Evolutionary conservation across 2,113 vertebrate genomes (phyloP).

Genomic region (Indri indri): DNA sequence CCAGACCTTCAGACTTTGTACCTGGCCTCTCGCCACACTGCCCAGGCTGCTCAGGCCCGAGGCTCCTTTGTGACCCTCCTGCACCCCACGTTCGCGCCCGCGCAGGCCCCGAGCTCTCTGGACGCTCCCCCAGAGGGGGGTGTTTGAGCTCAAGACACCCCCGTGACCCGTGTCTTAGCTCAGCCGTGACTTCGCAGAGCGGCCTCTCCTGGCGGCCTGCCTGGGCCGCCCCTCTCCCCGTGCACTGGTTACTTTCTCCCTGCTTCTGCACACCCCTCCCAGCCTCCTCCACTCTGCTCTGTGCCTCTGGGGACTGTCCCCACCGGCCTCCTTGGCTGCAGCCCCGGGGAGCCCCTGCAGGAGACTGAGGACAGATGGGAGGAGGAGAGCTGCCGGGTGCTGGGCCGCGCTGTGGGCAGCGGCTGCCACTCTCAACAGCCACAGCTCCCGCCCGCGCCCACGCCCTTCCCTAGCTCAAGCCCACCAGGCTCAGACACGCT

Average conservation of each 20-base stretch:
- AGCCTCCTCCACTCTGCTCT: not conserved
- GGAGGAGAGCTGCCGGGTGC: not conserved
- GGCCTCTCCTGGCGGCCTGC: not conserved
- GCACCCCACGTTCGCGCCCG: fast-evolving
- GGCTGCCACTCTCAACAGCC: not conserved
- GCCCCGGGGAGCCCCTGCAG: fast-evolving
- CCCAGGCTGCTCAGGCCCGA: not conserved
- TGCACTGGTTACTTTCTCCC: not conserved
- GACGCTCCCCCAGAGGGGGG: too few species aligned
- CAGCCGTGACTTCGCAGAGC: not conserved
- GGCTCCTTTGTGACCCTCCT: not conserved
- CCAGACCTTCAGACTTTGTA: not conserved
- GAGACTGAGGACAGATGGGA: not conserved
- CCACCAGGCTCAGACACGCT: not conserved
- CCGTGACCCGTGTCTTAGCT: not conserved
- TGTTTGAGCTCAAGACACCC: too few species aligned
- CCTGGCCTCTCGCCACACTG: fast-evolving
- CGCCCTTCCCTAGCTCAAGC: not conserved
- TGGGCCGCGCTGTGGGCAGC: not conserved
- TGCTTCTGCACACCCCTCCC: not conserved
- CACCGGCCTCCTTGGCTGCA: not conserved
- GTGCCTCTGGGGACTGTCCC: not conserved
- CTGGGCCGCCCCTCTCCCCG: fast-evolving
- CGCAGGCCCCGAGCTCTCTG: not conserved
- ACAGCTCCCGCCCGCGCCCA: fast-evolving